These are phyloP conservation scores for Fukomys damarensis DNA, from an alignment of 2,113 vertebrate genomes.

Conservation along the genomic window DNA sequence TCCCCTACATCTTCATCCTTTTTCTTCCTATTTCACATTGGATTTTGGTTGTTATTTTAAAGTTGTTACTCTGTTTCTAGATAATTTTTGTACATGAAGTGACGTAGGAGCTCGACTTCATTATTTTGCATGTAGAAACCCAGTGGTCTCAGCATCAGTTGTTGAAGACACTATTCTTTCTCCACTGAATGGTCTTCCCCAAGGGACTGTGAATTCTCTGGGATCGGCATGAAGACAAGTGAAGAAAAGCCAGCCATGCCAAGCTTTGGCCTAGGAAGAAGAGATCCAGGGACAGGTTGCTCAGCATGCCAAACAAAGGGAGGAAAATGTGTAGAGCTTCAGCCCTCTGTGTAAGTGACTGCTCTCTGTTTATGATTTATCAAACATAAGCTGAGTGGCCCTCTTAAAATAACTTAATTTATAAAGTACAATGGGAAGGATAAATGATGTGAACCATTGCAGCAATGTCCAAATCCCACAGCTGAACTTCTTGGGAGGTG, in stretches of 20 bases:
- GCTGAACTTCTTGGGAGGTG: constrained; percentile 55
- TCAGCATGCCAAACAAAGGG: background rate
- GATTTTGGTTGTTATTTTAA: background rate
- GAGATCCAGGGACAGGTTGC: background rate
- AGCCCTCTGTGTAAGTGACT: background rate
- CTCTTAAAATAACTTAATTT: background rate
- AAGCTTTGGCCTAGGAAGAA: background rate
- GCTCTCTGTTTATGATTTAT: background rate
- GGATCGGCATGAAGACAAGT: too few species aligned
- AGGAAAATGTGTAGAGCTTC: background rate
- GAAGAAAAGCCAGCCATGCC: too few species aligned
- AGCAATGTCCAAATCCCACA: background rate
- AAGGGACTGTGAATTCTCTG: too few species aligned
- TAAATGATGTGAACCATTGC: background rate
- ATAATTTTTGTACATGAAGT: background rate
- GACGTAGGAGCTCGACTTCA: too few species aligned
- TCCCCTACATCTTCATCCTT: too few species aligned
- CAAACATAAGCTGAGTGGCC: background rate
- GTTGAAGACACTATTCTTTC: too few species aligned
- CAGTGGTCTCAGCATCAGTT: background rate
- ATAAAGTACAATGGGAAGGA: background rate
- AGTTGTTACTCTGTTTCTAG: background rate
- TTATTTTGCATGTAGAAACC: background rate
- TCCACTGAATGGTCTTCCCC: too few species aligned
- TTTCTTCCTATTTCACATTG: too few species aligned